Evolutionary conservation across 1,140 invertebrate species (phyloP).

Genomic region (Cataglyphis hispanica): DNA sequence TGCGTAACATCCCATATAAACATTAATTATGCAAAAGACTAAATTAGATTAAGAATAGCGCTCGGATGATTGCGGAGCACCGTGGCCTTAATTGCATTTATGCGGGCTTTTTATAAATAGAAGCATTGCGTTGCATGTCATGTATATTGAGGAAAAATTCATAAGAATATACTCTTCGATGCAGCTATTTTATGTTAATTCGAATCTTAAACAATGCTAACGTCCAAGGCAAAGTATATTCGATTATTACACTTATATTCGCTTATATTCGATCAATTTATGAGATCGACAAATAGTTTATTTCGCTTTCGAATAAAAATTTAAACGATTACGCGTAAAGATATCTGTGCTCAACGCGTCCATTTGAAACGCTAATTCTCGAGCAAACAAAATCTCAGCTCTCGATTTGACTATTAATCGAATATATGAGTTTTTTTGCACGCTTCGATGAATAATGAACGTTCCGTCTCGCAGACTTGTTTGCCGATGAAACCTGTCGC

Average conservation of each 20-base stretch:
- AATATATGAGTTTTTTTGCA: constrained; percentile 24
- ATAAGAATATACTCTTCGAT: background rate
- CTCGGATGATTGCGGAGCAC: constrained; percentile 39
- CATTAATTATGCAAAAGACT: background rate
- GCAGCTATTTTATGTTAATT: constrained; percentile 5
- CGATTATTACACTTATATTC: background rate
- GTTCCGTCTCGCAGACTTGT: constrained; percentile 31
- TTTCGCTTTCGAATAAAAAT: background rate
- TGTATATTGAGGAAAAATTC: background rate
- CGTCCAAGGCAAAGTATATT: background rate
- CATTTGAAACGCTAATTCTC: constrained; percentile 28
- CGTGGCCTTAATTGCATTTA: constrained; percentile 32
- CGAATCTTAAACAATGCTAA: background rate
- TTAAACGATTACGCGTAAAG: background rate
- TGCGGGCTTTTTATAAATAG: constrained; percentile 35
- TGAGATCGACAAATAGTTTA: background rate
- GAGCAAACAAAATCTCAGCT: constrained; percentile 29
- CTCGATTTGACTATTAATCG: constrained; percentile 49
- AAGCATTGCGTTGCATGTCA: background rate
- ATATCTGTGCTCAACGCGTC: constrained; percentile 1
- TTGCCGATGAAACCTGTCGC: constrained; percentile 35
- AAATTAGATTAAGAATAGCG: constrained; percentile 41
- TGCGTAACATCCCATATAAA: background rate
- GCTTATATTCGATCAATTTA: background rate
- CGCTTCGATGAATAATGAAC: constrained; percentile 50